Evolutionary conservation across 1,140 invertebrate genomes (phyloP).

Genomic region (Hermatobates lingyangjiaoensis): DNA sequence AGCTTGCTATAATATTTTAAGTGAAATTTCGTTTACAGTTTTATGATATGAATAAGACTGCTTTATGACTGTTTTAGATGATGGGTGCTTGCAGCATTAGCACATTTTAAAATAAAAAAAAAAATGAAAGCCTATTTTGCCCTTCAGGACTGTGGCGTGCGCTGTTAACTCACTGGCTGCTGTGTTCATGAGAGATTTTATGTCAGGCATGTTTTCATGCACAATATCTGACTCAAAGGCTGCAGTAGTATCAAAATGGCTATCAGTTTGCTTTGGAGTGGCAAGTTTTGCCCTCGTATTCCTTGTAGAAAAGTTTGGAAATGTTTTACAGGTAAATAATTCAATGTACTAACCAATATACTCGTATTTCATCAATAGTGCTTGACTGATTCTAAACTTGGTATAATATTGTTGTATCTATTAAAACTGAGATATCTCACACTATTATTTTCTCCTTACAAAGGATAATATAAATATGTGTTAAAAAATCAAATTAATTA

Average conservation of each 20-base stretch:
- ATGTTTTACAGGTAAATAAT: slow-evolving; percentile 51
- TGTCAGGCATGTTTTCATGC: slow-evolving; percentile 43
- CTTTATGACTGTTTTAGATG: neutral
- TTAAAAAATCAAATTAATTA: too few species aligned
- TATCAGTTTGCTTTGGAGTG: slow-evolving; percentile 38
- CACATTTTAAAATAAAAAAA: neutral
- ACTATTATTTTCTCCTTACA: too few species aligned
- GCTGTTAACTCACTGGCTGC: slow-evolving; percentile 79
- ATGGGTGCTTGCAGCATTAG: neutral
- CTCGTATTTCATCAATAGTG: too few species aligned
- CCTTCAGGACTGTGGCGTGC: slow-evolving; percentile 68
- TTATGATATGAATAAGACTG: neutral
- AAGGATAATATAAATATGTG: too few species aligned
- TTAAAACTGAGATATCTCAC: too few species aligned
- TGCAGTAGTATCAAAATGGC: slow-evolving; percentile 39
- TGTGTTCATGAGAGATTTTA: slow-evolving; percentile 72
- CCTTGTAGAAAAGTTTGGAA: slow-evolving; percentile 55
- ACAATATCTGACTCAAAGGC: slow-evolving; percentile 47
- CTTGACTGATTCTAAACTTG: too few species aligned
- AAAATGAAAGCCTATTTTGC: neutral
- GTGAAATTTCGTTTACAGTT: too few species aligned
- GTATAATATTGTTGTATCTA: too few species aligned
- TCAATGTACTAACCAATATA: too few species aligned
- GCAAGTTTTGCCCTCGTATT: slow-evolving; percentile 52
- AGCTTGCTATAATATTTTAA: too few species aligned